A percentile compares a stretch with the other conserved stretches of the same genome.
phyloP scores from a whole-genome alignment of 2,888 invertebrate species.

The Diadegma fenestrale region DNA sequence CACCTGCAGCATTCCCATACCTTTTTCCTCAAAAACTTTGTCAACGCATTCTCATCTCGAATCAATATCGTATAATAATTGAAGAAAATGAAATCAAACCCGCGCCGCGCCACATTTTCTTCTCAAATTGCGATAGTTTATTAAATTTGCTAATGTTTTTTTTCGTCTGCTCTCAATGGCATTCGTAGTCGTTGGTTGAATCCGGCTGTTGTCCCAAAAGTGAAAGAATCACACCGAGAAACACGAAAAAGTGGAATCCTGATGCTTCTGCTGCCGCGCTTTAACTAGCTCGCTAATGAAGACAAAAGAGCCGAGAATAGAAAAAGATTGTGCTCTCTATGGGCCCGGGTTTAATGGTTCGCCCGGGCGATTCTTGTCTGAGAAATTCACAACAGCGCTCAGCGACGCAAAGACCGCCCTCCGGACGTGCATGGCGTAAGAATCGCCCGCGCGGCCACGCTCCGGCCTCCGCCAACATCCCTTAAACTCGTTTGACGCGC shows the following conservation, averaged over 20 bases:
- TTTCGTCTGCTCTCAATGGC: too few relatives aligned
- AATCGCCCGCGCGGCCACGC: background rate
- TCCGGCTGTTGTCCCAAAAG: constrained; percentile 5
- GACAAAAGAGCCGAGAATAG: constrained; percentile 60
- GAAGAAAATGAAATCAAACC: too few relatives aligned
- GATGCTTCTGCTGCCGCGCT: constrained; percentile 40
- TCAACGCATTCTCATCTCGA: too few relatives aligned
- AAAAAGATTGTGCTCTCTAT: constrained; percentile 22
- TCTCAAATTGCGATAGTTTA: too few relatives aligned
- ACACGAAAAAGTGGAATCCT: too few relatives aligned
- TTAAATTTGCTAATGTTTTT: too few relatives aligned
- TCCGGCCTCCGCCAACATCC: constrained; percentile 36
- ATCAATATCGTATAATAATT: too few relatives aligned
- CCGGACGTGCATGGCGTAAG: constrained; percentile 35
- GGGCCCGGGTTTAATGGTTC: background rate
- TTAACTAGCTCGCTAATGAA: constrained; percentile 68
- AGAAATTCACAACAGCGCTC: constrained; percentile 52
- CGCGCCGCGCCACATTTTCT: too few relatives aligned
- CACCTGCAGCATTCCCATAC: too few relatives aligned
- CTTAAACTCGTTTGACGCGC: constrained; percentile 31
- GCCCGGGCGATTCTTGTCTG: background rate
- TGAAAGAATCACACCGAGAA: constrained; percentile 12
- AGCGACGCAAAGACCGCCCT: constrained; percentile 22
- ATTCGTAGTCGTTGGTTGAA: background rate
- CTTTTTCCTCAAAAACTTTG: too few relatives aligned